Base-by-base conservation (phyloP, 92 coral and sea anemone genomes). In the Actinostola sp. region DNA sequence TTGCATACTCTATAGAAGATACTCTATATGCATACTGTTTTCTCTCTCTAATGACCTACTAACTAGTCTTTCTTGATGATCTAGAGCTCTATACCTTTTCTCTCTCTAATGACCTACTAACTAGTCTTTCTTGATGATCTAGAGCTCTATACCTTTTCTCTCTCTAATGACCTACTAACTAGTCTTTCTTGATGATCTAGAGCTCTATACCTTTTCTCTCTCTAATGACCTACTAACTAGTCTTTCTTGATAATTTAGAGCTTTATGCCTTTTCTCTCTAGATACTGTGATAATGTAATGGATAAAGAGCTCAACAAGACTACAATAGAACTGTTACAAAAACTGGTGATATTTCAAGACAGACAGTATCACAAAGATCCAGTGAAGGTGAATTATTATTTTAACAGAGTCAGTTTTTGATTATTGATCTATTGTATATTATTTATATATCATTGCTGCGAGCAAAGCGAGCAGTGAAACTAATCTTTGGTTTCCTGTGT, bases 321-420 rank as follows among this genome's bases (percentile, higher is more conserved):
- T n/a, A 90, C 93, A 13, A 61, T 75, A 23, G 82, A 84, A 20
- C 82, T 94, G 20, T 63, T 94, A 23, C 89, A 82, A 60, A 91
- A 91, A 72, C 89, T 94, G 38, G 96, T 94, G 9, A 83, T 91
- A 43, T 94, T 94, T 60, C 98, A 94, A 70, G 98, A 94, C 82
- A 89, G 97, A 36, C 88, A 79, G 71, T 91, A 84, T 26, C 95
- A 83, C 52, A 94, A 83, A 75, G 98, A 94, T 79, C 98, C 98
- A 29, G 72, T 84, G 8, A 94, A 94, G 97, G 98, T 94, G 75
- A 23, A 49, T 49, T 27, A 27, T 48, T 17, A 11, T 38, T 32
- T 36, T 25, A 43, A 45, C 33, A 2, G 30, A 43, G 16, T 23
- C 34, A 29, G 3, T 38, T 32, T 36, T 25, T 29, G 25, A 34